Base-by-base conservation (phyloP, 2,797 vertebrate genomes). In the Protosalanx chinensis region DNA sequence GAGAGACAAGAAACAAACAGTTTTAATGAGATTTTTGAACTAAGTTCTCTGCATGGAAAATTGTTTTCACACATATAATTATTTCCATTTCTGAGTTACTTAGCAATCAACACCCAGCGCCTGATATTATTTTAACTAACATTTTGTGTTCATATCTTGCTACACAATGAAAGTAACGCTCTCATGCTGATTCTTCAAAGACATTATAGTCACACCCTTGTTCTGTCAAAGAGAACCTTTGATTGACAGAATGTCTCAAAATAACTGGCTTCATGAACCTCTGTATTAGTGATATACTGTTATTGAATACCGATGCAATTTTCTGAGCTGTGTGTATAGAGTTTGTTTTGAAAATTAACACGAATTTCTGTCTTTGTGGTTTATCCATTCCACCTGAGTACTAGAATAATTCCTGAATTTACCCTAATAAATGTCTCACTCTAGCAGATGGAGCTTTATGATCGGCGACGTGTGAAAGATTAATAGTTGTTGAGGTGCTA, bases 371-470 rank as follows among this genome's bases (percentile, higher is more conserved):
- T 78, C 67, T 85, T 79, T 76, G 73, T 80, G 61, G 59, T 79
- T 75, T 76, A 84, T 76, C 74, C 71, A 63, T 67, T 81, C 72
- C 23, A 49, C 70, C 72, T 64, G 63, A 79, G 73, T 76, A 80
- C 84, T 81, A 66, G 76, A 71, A 77, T 76, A 69, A 66, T 30
- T 78, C 49, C 60, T 46, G 66, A 71, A 1, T 80, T 77, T 72
- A 71, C 77, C 65, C 80, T 80, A 83, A 84, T 23, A 63, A 81
- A 75, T 68, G 66, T 12, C 1, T 46, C 71, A 77, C 56, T 68
- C 72, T 57, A 77, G 77, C 84, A 87, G 82, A 76, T 84, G 79
- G 72, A 79, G 70, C 71, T 88, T 86, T 88, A 88, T 82, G 82
- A 77, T 82, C 23, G 75, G 18, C 23, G 51, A 72, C 41, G 76